phyloP scores from a whole-genome alignment of 2,797 vertebrate species.

The Notoglanidium macrostoma region DNA sequence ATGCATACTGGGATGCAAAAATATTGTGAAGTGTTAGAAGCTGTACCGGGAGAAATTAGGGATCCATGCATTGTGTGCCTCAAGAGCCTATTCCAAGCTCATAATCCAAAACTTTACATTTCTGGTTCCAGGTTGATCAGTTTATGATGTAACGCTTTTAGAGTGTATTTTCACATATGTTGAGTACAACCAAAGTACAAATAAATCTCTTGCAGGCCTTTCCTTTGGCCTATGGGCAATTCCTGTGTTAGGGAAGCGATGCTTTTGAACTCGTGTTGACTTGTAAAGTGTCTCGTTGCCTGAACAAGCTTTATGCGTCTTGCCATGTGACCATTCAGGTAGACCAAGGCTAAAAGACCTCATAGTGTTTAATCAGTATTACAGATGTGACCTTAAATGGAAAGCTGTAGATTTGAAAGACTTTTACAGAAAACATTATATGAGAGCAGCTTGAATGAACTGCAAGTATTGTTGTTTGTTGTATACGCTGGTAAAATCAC shows the following conservation, averaged over 20 bases:
- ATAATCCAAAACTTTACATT: not conserved
- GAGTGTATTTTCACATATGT: not conserved
- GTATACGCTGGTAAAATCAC: not conserved
- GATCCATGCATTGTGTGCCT: not conserved
- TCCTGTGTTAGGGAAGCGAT: not conserved
- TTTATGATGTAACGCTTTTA: not conserved
- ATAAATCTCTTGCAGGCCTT: not conserved
- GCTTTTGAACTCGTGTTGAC: not conserved
- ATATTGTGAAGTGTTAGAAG: not conserved
- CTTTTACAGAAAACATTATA: too few relatives aligned
- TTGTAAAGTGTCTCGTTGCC: not conserved
- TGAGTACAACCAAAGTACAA: not conserved
- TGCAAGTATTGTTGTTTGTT: not conserved
- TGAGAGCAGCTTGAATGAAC: not conserved
- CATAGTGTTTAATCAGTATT: not conserved
- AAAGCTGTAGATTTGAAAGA: not conserved
- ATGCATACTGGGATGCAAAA: not conserved
- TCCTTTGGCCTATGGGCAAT: constrained; percentile 16
- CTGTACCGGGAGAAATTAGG: not conserved
- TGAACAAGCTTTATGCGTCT: not conserved
- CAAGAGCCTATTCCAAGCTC: not conserved
- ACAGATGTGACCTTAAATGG: not conserved
- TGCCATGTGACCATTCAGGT: not conserved
- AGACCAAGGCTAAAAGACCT: not conserved
- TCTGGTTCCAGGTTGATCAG: not conserved